Conservation (phyloP, 92 coral and sea anemone species). For the Heliopora coerulea region DNA sequence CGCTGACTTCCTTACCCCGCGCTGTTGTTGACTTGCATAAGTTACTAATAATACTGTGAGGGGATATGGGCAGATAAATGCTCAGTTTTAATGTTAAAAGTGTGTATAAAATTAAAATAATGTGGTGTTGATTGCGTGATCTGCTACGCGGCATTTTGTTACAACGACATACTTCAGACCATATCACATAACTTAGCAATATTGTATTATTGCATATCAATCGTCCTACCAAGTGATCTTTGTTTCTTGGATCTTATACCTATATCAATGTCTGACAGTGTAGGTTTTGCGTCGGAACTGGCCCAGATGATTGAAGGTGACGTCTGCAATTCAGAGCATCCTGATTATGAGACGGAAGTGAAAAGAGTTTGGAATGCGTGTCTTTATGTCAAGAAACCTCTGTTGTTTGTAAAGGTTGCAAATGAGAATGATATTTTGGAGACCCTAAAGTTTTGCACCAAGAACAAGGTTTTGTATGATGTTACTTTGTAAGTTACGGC, state of each 20-base stretch:
- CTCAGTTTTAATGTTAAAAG: too few relatives aligned
- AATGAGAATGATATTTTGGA: slow-evolving; percentile 59
- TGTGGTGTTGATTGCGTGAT: too few relatives aligned
- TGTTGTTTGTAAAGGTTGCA: slow-evolving; percentile 61
- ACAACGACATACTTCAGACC: too few relatives aligned
- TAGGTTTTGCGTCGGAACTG: background rate
- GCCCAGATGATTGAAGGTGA: slow-evolving; percentile 1
- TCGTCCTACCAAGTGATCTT: too few relatives aligned
- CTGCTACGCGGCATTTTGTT: too few relatives aligned
- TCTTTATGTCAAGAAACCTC: slow-evolving; percentile 53
- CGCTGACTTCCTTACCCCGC: too few relatives aligned
- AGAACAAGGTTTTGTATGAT: slow-evolving; percentile 52
- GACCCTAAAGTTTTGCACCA: slow-evolving; percentile 63
- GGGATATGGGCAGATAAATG: too few relatives aligned
- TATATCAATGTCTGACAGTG: background rate
- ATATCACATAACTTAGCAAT: too few relatives aligned
- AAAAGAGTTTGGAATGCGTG: slow-evolving; percentile 61
- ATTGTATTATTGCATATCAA: too few relatives aligned
- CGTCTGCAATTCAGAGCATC: slow-evolving; percentile 19
- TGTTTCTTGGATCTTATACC: background rate
- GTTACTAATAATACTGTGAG: too few relatives aligned
- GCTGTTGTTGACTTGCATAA: too few relatives aligned
- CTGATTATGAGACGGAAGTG: slow-evolving; percentile 45
- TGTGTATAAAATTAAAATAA: too few relatives aligned
- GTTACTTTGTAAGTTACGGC: background rate